phyloP scores from a whole-genome alignment of 2,888 invertebrate species.

The Drosophila stalkeri region DNA sequence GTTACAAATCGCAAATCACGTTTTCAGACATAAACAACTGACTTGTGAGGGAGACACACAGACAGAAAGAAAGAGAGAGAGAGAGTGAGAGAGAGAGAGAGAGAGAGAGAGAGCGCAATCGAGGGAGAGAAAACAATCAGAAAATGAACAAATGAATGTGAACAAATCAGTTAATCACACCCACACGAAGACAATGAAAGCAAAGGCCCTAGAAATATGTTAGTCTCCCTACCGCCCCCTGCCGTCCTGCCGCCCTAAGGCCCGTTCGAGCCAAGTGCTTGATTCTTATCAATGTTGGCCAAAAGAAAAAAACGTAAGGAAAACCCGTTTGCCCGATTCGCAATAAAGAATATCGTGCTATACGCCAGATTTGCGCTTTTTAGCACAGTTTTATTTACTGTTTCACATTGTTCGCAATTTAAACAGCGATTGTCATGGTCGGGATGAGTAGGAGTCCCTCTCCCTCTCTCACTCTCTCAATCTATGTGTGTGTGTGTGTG shows the following conservation, averaged over 20 bases:
- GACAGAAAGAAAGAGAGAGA: not conserved
- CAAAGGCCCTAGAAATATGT: conserved; percentile 36
- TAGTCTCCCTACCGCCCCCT: not conserved
- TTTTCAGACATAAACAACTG: conserved; percentile 60
- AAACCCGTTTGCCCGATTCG: conserved; percentile 75
- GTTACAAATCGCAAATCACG: conserved; percentile 84
- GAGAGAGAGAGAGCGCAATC: not conserved
- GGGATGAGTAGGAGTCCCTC: conserved; percentile 45
- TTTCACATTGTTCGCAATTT: conserved; percentile 59
- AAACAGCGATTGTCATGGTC: conserved; percentile 63
- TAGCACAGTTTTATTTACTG: conserved; percentile 69
- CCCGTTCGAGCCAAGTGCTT: conserved; percentile 50
- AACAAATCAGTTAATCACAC: conserved; percentile 85
- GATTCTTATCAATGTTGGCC: conserved; percentile 77
- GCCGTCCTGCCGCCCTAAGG: not conserved
- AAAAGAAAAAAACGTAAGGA: not conserved
- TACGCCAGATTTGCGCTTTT: conserved; percentile 78
- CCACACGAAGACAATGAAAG: conserved; percentile 73
- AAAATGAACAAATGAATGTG: conserved; percentile 83
- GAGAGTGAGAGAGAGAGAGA: not conserved
- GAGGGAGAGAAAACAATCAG: conserved; percentile 55
- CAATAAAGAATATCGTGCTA: conserved; percentile 82
- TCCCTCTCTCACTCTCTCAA: not conserved
- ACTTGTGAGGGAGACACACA: conserved; percentile 5
- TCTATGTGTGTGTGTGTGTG: not conserved